These are phyloP conservation scores for Leucophenga maculata DNA, from an alignment of 2,888 invertebrate genomes.

Conservation along the genomic window DNA sequence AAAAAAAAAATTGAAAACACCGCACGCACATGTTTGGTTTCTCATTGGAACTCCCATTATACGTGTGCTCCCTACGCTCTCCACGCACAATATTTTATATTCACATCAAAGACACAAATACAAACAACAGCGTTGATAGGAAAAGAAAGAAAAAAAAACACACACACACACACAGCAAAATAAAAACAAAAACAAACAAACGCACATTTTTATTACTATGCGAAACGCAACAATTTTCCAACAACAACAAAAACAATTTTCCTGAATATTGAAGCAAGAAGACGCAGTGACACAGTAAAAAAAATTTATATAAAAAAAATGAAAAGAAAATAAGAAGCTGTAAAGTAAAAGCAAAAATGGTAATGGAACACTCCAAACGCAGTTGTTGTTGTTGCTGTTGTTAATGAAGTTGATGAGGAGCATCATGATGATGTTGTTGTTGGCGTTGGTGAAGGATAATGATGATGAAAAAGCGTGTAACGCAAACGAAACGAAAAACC, in stretches of 20 bases:
- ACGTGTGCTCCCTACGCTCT: neutral
- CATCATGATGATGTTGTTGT: too few relatives aligned
- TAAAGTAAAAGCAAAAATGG: slow-evolving; percentile 16
- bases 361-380: neutral
- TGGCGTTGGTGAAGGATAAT: too few relatives aligned
- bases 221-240: slow-evolving; percentile 67
- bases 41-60: neutral
- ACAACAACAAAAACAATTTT: slow-evolving; percentile 44
- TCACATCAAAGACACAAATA: too few relatives aligned
- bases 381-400: slow-evolving; percentile 47
- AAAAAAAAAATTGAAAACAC: neutral
- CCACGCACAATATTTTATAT: neutral
- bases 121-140: neutral
- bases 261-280: slow-evolving; percentile 33
- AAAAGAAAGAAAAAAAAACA: neutral
- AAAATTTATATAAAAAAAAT: slow-evolving; percentile 8
- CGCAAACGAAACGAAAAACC: neutral
- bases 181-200: slow-evolving; percentile 51
- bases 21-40: slow-evolving; percentile 2
- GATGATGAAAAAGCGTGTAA: neutral
- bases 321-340: slow-evolving; percentile 31
- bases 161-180: slow-evolving; percentile 6
- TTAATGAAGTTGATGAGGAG: slow-evolving; percentile 38
- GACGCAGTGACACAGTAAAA: slow-evolving; percentile 31
- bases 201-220: slow-evolving; percentile 51